phyloP scores from a whole-genome alignment of 2,797 vertebrate genomes.

The Dallia pectoralis region DNA sequence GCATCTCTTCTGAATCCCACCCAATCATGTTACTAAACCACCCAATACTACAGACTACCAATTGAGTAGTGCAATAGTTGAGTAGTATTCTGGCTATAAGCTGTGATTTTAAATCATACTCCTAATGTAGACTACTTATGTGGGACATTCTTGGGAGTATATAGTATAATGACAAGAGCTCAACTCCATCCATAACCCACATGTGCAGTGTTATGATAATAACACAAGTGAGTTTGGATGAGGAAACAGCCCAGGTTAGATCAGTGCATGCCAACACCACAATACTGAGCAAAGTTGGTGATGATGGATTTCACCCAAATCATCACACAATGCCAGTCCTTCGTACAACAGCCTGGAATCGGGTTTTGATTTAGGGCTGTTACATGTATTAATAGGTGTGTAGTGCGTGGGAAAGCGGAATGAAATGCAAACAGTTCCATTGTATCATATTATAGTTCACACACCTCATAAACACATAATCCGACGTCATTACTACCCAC shows the following conservation, averaged over 20 bases:
- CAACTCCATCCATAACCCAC: background rate
- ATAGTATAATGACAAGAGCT: background rate
- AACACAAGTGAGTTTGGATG: background rate
- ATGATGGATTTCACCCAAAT: background rate
- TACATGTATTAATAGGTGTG: background rate
- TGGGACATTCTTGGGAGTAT: background rate
- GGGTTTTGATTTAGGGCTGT: background rate
- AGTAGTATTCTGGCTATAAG: too few relatives aligned
- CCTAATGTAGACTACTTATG: background rate
- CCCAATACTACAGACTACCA: too few relatives aligned
- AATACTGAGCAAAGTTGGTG: background rate
- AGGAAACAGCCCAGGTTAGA: background rate
- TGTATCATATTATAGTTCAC: background rate
- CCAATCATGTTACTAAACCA: too few relatives aligned
- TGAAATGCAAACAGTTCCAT: background rate
- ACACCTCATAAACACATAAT: slow-evolving; percentile 4
- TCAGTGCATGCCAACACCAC: background rate
- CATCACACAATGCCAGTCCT: background rate
- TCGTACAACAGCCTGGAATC: background rate
- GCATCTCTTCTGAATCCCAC: background rate
- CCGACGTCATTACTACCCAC: background rate
- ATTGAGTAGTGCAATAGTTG: too few relatives aligned
- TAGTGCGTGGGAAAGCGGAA: background rate
- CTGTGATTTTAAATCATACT: too few relatives aligned
- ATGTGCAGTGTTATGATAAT: background rate